Base-by-base conservation (phyloP, 2,888 invertebrate species). In the Spilarctia lutea region DNA sequence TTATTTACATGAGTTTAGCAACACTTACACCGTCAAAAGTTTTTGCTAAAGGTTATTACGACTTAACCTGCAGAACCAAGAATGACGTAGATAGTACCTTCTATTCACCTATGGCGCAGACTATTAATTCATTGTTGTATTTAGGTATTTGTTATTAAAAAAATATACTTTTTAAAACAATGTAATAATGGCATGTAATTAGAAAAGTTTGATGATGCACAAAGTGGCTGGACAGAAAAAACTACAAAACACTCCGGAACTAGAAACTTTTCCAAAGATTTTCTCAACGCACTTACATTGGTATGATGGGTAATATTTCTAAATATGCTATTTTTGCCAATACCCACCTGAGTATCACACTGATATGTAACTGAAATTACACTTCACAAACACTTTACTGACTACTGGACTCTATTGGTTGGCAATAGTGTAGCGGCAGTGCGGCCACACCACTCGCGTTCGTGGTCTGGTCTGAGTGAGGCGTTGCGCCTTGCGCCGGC, bases 401-500 rank as follows among this genome's bases (percentile, higher is more conserved):
- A 83, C 35, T 71, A 65, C 71, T 73, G 71, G 73, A 73, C 71
- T 67, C 78, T 90, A 90, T 91, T 91, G 86, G 88, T 85, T 89
- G 81, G 63, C 81, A 79, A 82, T 82, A 82, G 81, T 87, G 83
- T 87, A 81, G 83, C 85, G 85, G 86, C 85, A 86, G 90, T 84
- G 88, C 92, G 91, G 88, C 91, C 91, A 90, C 91, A 90, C 90
- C 90, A 87, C 82, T 90, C 90, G 90, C 87, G 87, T 87, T 88
- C 90, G 90, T 80, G 83, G 83, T 85, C n/a, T n/a, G n/a, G n/a
- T n/a, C 86, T 81, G 89, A 94, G 91, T 94, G 94, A 93, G 92
- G 92, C 91, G 91, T 88, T 85, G 91, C 92, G 91, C 91, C 84
- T 88, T 85, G 91, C 92, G 92, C 92, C 84, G 86, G 91, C 90